These are phyloP conservation scores for Heteromormyrus szaboi DNA, from an alignment of 2,797 vertebrate genomes.

Conservation along the genomic window DNA sequence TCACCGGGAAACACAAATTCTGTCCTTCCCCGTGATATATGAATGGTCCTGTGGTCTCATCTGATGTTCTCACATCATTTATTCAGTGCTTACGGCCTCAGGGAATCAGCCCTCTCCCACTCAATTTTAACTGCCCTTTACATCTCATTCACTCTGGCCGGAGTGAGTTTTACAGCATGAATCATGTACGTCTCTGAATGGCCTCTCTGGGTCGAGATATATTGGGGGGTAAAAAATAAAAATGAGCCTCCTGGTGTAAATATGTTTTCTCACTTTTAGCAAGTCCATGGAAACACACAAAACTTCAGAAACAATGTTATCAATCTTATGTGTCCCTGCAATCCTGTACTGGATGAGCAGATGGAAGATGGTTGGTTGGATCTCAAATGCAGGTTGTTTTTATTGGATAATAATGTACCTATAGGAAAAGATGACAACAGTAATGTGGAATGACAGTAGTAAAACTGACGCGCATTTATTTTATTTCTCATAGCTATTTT, in stretches of 20 bases:
- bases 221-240: slow-evolving; percentile 24
- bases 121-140: slow-evolving; percentile 39
- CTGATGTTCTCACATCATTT: slow-evolving; percentile 46
- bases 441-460: not conserved
- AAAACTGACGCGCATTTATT: not conserved
- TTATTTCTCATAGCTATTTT: slow-evolving; percentile 2
- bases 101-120: slow-evolving; percentile 47
- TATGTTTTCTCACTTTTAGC: not conserved
- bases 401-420: not conserved
- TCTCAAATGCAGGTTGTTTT: not conserved
- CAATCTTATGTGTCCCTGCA: slow-evolving; percentile 11
- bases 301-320: slow-evolving; percentile 36
- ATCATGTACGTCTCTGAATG: slow-evolving; percentile 48
- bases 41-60: slow-evolving; percentile 34
- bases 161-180: slow-evolving; percentile 47
- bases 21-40: slow-evolving; percentile 31
- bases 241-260: not conserved
- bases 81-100: slow-evolving; percentile 39
- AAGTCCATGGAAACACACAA: not conserved
- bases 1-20: slow-evolving; percentile 32
- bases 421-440: not conserved
- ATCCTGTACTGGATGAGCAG: not conserved
- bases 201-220: slow-evolving; percentile 43
- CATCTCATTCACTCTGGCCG: slow-evolving; percentile 31
- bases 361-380: not conserved